Evolutionary conservation across 2,888 invertebrate species (phyloP).

Genomic region (Steinernema hermaphroditum): DNA sequence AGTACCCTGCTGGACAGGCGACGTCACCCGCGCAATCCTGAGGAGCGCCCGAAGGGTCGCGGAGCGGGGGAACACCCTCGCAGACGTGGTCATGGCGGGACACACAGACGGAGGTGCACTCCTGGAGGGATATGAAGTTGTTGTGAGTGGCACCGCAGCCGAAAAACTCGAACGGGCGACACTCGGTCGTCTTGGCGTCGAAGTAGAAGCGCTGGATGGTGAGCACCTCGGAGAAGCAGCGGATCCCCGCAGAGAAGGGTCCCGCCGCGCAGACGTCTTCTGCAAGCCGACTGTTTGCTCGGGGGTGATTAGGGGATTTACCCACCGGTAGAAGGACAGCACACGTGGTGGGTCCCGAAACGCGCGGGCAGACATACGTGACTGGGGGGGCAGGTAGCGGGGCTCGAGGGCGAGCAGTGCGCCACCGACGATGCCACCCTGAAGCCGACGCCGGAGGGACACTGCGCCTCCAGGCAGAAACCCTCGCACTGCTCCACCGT

Average conservation of each 20-base stretch:
- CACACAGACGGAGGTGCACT: slow-evolving; percentile 57
- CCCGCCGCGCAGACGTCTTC: slow-evolving; percentile 54
- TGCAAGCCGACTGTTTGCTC: slow-evolving; percentile 26
- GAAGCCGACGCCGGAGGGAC: slow-evolving; percentile 46
- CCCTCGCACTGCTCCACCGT: slow-evolving; percentile 66
- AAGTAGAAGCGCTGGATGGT: slow-evolving; percentile 62
- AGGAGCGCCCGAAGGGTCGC: slow-evolving; percentile 58
- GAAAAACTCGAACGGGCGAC: slow-evolving; percentile 62
- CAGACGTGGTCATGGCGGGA: slow-evolving; percentile 44
- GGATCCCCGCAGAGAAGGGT: slow-evolving; percentile 63
- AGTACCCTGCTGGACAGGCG: slow-evolving; percentile 60
- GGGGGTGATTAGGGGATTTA: background rate
- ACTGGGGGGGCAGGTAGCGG: slow-evolving; percentile 58
- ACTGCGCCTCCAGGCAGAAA: slow-evolving; percentile 64
- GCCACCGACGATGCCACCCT: slow-evolving; percentile 58
- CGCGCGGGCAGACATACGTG: slow-evolving; percentile 59
- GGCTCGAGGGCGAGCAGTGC: slow-evolving; percentile 51
- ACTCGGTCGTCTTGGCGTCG: slow-evolving; percentile 57
- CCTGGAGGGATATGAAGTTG: slow-evolving; percentile 58
- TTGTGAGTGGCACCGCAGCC: slow-evolving; percentile 61
- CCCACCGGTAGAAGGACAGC: slow-evolving; percentile 57
- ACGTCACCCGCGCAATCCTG: slow-evolving; percentile 57
- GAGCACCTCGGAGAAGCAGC: slow-evolving; percentile 60
- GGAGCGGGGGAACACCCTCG: slow-evolving; percentile 59
- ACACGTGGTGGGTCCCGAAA: slow-evolving; percentile 59